Evolutionary conservation across 2,113 vertebrate species (phyloP).

Genomic region (Cyanoliseus patagonus): DNA sequence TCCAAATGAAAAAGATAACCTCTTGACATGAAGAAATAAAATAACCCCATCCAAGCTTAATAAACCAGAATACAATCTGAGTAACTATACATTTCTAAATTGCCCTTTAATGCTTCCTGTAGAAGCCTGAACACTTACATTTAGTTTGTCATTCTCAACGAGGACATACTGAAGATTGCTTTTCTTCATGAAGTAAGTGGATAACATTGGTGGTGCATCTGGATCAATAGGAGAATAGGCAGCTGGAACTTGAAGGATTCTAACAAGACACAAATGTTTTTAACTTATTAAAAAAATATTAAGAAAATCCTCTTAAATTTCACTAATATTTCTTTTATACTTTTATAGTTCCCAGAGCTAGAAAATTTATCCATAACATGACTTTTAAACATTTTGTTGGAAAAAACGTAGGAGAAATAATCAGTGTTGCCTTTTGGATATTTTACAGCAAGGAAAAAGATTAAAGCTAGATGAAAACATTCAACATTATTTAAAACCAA

Average conservation of each 20-base stretch:
- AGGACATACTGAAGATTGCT: constrained; percentile 83
- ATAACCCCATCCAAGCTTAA: not conserved
- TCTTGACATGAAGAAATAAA: not conserved
- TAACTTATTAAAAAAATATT: not conserved
- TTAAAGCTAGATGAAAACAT: not conserved
- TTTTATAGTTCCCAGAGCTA: not conserved
- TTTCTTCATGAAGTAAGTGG: constrained; percentile 78
- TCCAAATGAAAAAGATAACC: not conserved
- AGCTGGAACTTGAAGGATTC: constrained; percentile 87
- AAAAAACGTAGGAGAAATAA: not conserved
- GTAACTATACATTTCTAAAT: not conserved
- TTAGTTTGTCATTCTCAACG: constrained; percentile 82
- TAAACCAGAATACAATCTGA: not conserved
- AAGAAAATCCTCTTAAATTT: not conserved
- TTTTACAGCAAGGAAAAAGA: not conserved
- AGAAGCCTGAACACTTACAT: constrained; percentile 72
- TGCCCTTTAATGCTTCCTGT: not conserved
- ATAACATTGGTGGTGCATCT: constrained; percentile 76
- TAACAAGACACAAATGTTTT: constrained; percentile 58
- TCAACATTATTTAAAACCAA: not conserved
- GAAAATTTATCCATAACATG: not conserved
- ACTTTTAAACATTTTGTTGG: not conserved
- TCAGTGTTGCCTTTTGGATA: not conserved
- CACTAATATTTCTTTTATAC: not conserved
- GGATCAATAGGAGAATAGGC: constrained; percentile 91